A percentile compares a stretch with the other conserved stretches of the same genome.
Evolutionary conservation across 2,113 vertebrate genomes (phyloP).

Genomic region (Nothoprocta pentlandii): DNA sequence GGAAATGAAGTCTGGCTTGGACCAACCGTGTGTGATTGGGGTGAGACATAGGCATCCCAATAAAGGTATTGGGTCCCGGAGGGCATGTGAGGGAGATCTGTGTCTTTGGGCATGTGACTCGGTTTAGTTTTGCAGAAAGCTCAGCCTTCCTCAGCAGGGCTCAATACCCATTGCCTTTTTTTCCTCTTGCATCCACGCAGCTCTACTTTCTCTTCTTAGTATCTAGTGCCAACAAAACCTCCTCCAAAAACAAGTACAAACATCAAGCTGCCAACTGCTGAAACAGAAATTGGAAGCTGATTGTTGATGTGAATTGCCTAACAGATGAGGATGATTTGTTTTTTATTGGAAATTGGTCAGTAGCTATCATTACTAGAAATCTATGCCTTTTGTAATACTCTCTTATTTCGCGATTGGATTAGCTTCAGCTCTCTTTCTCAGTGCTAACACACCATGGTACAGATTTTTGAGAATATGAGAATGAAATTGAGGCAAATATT

Average conservation of each 20-base stretch:
- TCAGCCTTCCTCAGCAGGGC: neutral
- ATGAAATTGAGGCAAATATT: neutral
- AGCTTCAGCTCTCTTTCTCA: constrained; percentile 1
- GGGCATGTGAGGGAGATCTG: neutral
- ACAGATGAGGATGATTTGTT: constrained; percentile 47
- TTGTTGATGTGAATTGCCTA: constrained; percentile 30
- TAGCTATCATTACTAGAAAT: constrained; percentile 25
- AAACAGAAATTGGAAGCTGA: constrained; percentile 7
- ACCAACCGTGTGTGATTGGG: neutral
- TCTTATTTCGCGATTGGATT: constrained; percentile 31
- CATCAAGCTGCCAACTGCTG: constrained; percentile 22
- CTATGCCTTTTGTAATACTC: neutral
- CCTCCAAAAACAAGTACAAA: neutral
- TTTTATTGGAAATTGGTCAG: constrained; percentile 43
- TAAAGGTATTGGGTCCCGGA: neutral
- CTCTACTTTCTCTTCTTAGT: neutral
- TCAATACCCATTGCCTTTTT: neutral
- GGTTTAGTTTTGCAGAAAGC: neutral
- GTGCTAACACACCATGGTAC: neutral
- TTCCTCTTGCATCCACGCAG: neutral
- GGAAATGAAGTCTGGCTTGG: neutral
- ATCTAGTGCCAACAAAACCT: neutral
- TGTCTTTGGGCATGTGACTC: neutral
- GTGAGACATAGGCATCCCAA: neutral
- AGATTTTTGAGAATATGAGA: neutral